These are phyloP conservation scores for Drosophila lacicola DNA, from an alignment of 2,888 invertebrate species.

Conservation along the genomic window DNA sequence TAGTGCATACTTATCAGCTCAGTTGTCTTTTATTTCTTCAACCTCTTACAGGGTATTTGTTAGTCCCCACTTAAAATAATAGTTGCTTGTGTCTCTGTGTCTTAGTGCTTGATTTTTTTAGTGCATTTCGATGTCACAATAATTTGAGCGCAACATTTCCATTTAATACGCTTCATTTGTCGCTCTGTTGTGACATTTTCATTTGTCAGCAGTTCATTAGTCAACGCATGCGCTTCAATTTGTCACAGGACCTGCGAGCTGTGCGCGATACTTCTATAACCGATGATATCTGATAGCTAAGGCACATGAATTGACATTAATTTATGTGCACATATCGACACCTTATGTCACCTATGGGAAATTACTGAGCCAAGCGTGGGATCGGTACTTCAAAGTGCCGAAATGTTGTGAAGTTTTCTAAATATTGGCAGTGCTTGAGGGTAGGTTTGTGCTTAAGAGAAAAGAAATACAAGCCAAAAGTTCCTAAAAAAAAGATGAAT, in stretches of 20 bases:
- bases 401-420: background rate
- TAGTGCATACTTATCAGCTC: too few relatives aligned
- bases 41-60: constrained; percentile 26
- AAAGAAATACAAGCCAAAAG: background rate
- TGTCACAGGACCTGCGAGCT: constrained; percentile 29
- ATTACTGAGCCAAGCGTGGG: constrained; percentile 23
- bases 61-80: background rate
- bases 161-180: constrained; percentile 69
- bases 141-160: constrained; percentile 61
- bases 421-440: background rate
- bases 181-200: constrained; percentile 73
- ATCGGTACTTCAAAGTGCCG: constrained; percentile 24
- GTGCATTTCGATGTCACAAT: constrained; percentile 69
- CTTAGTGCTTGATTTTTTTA: constrained; percentile 45
- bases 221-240: constrained; percentile 50
- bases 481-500: too few relatives aligned
- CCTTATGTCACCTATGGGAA: constrained; percentile 49
- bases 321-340: constrained; percentile 53
- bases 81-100: background rate
- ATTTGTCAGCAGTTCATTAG: constrained; percentile 77
- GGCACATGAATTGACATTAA: constrained; percentile 38
- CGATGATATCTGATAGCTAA: constrained; percentile 21
- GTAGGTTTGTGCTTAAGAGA: background rate
- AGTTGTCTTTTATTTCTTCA: background rate
- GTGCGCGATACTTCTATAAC: constrained; percentile 6